Evolutionary conservation across 2,888 invertebrate genomes (phyloP).

Genomic region (Myopa tessellatipennis): DNA sequence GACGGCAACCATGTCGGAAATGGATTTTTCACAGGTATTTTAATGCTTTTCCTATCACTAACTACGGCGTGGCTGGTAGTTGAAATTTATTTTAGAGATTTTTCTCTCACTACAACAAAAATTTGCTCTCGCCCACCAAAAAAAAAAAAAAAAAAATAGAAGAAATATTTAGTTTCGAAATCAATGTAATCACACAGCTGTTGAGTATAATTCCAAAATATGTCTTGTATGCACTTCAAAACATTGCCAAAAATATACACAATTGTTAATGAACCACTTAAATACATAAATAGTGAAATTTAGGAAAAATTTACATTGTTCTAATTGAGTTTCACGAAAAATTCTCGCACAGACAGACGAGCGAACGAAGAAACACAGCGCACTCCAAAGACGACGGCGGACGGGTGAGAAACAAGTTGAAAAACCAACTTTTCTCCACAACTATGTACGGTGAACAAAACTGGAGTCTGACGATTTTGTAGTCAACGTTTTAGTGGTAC

Average conservation of each 20-base stretch:
- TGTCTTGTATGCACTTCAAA: conserved; percentile 26
- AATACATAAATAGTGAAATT: conserved; percentile 26
- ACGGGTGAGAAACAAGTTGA: conserved; percentile 12
- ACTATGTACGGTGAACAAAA: conserved; percentile 29
- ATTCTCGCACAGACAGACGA: conserved; percentile 39
- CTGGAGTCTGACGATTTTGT: conserved; percentile 35
- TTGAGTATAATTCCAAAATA: conserved; percentile 1
- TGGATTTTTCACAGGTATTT: conserved; percentile 27
- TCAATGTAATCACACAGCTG: conserved; percentile 25
- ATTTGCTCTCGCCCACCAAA: not conserved
- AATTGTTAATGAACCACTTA: conserved; percentile 11
- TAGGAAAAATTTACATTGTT: conserved; percentile 36
- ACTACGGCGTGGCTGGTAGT: not conserved
- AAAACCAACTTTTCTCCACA: conserved; percentile 36
- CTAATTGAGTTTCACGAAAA: conserved; percentile 40
- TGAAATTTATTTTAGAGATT: conserved; percentile 24
- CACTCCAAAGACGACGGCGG: conserved; percentile 20
- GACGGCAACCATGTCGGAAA: not conserved
- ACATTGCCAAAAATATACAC: not conserved
- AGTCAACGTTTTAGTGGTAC: conserved; percentile 5
- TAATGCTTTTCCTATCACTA: not conserved
- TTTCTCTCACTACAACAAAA: conserved; percentile 28
- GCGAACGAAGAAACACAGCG: conserved; percentile 26
- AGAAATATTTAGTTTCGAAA: conserved; percentile 17
- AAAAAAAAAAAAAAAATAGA: not conserved